Evolutionary conservation across 2,113 vertebrate species (phyloP), one percentile per base, ranked within the genome.

Genomic region (Cettia cetti): DNA sequence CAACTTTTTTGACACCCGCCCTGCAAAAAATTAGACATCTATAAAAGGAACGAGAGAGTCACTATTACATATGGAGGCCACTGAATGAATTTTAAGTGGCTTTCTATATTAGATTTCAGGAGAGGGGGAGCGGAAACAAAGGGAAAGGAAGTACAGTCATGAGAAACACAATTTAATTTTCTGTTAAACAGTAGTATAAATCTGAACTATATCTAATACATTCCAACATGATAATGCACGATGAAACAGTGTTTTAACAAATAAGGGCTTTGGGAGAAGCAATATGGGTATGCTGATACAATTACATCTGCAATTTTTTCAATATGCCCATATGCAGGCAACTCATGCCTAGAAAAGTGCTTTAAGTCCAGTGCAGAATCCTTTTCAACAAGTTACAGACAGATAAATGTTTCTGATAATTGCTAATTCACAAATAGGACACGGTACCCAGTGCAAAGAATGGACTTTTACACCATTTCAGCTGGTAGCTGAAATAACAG

Each of bases 111-210:
- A 88, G 64, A 89, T 82, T 95, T 92, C 53, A 23, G 88, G 39
- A 93, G 64, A 82, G 64, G 76, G 47, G 26, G 54, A 94, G 68
- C 1, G 1, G 82, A 96, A 94, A 96, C 96, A 94, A 96, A 93
- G 56, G 76, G 94, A 90, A 95, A 94, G 86, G 95, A 94, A 97
- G 86, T 81, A 17, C 50, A 86, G 61, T 52, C 82, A 78, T 35
- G 65, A 95, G 75, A 92, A 93, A 95, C 33, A 47, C 53, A 72
- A 89, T 94, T 85, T 71, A 83, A 77, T 96, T 89, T 89, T 97
- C 65, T 86, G 71, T 76, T 84, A 77, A 91, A 69, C 19, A 93
- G 61, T 9, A 31, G n/a, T 84, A 44, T 79, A 86, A 89, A 82
- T 83, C 54, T 61, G 45, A 88, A 21, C 84, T 90, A 8, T 52